These are phyloP conservation scores for Somateria mollissima DNA, from an alignment of 2,797 vertebrate genomes.

Conservation along the genomic window DNA sequence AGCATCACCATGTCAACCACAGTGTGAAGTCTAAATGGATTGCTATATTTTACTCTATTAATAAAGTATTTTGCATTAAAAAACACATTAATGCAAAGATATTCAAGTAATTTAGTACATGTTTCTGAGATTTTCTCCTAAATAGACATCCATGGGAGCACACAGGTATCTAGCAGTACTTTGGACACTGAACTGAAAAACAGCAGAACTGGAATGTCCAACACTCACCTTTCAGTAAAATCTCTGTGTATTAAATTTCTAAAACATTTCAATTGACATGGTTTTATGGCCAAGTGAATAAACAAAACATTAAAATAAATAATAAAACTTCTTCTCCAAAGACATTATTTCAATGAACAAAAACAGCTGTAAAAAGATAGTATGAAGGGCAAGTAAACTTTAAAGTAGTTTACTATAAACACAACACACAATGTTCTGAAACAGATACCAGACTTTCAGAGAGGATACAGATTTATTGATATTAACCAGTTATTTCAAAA, in stretches of 20 bases:
- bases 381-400: background rate
- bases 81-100: background rate
- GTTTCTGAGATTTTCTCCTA: background rate
- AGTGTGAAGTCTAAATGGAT: background rate
- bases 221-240: constrained; percentile 1
- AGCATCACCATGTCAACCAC: background rate
- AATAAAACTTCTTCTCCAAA: background rate
- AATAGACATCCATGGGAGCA: background rate
- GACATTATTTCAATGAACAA: background rate
- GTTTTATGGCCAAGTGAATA: background rate
- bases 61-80: background rate
- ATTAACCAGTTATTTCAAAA: background rate
- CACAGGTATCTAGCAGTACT: background rate
- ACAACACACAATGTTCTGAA: background rate
- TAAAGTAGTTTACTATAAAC: background rate
- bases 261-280: background rate
- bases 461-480: background rate
- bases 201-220: background rate
- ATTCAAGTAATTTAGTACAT: background rate
- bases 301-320: background rate
- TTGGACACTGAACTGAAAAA: background rate
- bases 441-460: background rate
- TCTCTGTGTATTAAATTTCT: background rate
- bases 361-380: background rate
- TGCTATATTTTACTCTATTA: background rate